Percentiles rank a stretch among this genome's conserved stretches.
Conservation (phyloP, 1,140 invertebrate species). For the Meloidogyne exigua region DNA sequence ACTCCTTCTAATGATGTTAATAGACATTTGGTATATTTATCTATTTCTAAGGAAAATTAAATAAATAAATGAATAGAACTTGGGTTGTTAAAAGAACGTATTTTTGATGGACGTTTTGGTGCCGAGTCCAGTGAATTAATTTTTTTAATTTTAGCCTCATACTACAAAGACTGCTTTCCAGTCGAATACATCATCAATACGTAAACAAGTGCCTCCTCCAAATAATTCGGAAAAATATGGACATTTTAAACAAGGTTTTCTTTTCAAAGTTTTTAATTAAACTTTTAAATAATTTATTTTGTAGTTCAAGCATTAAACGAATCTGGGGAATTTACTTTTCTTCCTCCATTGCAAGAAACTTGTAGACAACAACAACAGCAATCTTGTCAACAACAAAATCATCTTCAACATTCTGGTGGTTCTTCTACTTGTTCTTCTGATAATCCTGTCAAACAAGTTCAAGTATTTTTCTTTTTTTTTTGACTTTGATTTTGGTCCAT, state of each 20-base stretch:
- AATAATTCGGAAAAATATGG: background rate
- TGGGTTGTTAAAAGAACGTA: too few species aligned
- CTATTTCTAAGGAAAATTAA: too few species aligned
- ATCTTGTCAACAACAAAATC: too few species aligned
- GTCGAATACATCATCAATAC: conserved; percentile 6
- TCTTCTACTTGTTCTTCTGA: conserved; percentile 30
- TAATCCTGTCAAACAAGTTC: conserved; percentile 59
- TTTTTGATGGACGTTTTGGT: too few species aligned
- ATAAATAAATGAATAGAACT: too few species aligned
- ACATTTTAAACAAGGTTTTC: background rate
- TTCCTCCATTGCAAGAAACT: conserved; percentile 50
- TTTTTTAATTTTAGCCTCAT: conserved; percentile 1
- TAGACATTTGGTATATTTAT: conserved; percentile 13
- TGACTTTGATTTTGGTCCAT: background rate
- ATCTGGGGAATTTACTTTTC: conserved; percentile 59
- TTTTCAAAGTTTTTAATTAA: background rate
- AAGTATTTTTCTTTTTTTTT: conserved; percentile 43
- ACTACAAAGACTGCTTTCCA: conserved; percentile 10
- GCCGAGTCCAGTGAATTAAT: background rate
- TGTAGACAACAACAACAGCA: conserved; percentile 25
- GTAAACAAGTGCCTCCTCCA: conserved; percentile 2
- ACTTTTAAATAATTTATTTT: background rate
- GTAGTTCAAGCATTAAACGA: conserved; percentile 48
- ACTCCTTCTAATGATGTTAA: conserved; percentile 13
- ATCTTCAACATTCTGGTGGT: conserved; percentile 43